Evolutionary conservation across 2,797 vertebrate species (phyloP).

Genomic region (Argya squamiceps): DNA sequence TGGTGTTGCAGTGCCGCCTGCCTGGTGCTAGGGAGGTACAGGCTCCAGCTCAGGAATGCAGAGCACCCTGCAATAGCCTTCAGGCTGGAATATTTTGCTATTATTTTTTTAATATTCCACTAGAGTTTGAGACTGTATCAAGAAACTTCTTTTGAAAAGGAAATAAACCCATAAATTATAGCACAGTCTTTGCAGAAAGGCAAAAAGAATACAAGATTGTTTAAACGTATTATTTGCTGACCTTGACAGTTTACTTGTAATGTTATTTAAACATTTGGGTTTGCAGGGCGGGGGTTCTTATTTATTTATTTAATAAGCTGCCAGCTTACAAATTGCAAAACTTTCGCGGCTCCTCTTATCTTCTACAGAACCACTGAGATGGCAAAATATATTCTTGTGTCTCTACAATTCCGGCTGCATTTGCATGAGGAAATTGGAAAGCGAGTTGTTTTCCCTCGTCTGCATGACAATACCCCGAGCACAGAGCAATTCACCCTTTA

Average conservation of each 20-base stretch:
- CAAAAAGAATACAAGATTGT: conserved; percentile 44
- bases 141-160: conserved; percentile 47
- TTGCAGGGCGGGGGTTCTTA: neutral
- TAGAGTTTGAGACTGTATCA: conserved; percentile 4
- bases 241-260: conserved; percentile 71
- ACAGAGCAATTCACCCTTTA: conserved; percentile 71
- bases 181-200: conserved; percentile 52
- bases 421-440: conserved; percentile 82
- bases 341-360: conserved; percentile 75
- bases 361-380: conserved; percentile 79
- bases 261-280: conserved; percentile 74
- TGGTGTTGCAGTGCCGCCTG: neutral
- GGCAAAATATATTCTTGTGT: conserved; percentile 78
- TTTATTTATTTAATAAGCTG: conserved; percentile 71
- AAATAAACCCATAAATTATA: conserved; percentile 36
- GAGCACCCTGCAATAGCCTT: neutral
- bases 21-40: accelerated
- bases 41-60: neutral
- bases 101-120: conserved; percentile 10
- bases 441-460: conserved; percentile 78
- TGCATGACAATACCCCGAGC: conserved; percentile 77
- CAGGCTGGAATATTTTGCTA: neutral
- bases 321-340: conserved; percentile 74
- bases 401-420: conserved; percentile 75
- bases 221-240: conserved; percentile 68